Conservation (phyloP, 2,888 invertebrate species). For the Apodemia zela region DNA sequence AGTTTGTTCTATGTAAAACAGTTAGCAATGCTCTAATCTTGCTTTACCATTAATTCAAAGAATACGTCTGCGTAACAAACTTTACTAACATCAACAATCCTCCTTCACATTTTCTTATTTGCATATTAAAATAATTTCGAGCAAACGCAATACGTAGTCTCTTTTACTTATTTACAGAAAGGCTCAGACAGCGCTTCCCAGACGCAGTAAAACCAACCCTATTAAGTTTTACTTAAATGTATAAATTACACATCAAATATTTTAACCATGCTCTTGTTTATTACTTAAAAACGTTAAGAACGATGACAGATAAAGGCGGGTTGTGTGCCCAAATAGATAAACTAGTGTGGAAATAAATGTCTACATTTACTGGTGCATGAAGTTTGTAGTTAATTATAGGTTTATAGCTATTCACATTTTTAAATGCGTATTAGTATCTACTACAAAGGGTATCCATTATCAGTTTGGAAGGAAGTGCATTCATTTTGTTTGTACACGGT, state of each 20-base stretch:
- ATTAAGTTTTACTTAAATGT: constrained; percentile 40
- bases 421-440: constrained; percentile 61
- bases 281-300: constrained; percentile 50
- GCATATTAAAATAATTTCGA: constrained; percentile 80
- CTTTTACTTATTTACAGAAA: constrained; percentile 52
- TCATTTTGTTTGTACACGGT: constrained; percentile 57
- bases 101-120: constrained; percentile 79
- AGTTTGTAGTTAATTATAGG: constrained; percentile 78
- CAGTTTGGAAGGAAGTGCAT: constrained; percentile 72
- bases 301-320: constrained; percentile 80
- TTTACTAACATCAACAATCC: constrained; percentile 74
- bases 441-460: constrained; percentile 74
- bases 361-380: constrained; percentile 81
- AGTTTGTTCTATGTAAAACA: constrained; percentile 76
- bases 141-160: constrained; percentile 76
- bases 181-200: constrained; percentile 42
- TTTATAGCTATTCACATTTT: constrained; percentile 74
- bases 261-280: constrained; percentile 53
- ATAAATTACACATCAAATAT: constrained; percentile 40
- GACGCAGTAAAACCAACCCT: constrained; percentile 51
- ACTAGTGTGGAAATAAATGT: constrained; percentile 81
- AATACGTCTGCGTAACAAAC: constrained; percentile 76
- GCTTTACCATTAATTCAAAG: constrained; percentile 77
- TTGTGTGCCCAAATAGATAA: constrained; percentile 79
- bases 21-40: constrained; percentile 79